Conservation (phyloP, 2,888 invertebrate genomes). For the Drosophila nr. perissopoda region DNA sequence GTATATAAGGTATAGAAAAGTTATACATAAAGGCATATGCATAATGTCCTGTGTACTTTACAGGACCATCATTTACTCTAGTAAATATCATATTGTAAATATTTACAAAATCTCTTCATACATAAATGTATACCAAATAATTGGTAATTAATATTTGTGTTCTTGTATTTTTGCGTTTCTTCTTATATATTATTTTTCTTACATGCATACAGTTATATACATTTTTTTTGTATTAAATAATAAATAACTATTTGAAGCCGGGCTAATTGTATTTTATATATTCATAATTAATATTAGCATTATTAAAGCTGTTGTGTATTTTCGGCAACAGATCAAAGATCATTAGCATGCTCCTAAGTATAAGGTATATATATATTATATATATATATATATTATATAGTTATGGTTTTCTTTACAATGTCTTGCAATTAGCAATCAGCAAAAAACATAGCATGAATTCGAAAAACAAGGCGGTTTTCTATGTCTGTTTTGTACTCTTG, state of each 20-base stretch:
- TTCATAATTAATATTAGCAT: conserved; percentile 11
- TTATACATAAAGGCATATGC: background rate
- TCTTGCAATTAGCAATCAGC: background rate
- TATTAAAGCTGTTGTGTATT: conserved; percentile 34
- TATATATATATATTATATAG: background rate
- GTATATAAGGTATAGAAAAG: conserved; percentile 7
- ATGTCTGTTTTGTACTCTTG: conserved; percentile 65
- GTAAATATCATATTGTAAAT: conserved; percentile 14
- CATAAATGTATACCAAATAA: conserved; percentile 22
- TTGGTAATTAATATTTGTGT: conserved; percentile 18
- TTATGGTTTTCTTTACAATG: background rate
- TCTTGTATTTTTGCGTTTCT: conserved; percentile 14
- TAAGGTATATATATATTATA: background rate
- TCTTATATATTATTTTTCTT: background rate
- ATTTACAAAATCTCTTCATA: conserved; percentile 22
- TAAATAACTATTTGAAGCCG: conserved; percentile 57
- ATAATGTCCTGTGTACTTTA: conserved; percentile 10
- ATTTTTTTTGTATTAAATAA: conserved; percentile 25
- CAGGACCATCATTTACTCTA: conserved; percentile 4
- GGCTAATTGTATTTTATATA: conserved; percentile 36
- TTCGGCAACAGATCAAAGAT: conserved; percentile 19
- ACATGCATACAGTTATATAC: background rate
- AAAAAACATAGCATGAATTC: background rate
- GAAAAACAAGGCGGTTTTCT: conserved; percentile 12
- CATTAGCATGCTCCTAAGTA: conserved; percentile 3